These are phyloP conservation scores for Coenonympha glycerion DNA, from an alignment of 2,888 invertebrate genomes.

Conservation along the genomic window DNA sequence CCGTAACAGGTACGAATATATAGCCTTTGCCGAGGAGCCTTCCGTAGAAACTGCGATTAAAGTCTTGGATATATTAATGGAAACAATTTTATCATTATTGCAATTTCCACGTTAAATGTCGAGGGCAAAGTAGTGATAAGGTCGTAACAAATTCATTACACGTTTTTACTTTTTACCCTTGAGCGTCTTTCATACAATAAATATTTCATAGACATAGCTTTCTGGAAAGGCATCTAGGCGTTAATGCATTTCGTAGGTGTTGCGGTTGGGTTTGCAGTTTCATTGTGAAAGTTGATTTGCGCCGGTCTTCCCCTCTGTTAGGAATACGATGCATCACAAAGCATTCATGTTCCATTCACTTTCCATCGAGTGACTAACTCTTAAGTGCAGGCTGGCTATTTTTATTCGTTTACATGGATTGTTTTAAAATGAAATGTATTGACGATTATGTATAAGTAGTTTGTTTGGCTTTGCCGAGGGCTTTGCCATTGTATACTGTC, in stretches of 20 bases:
- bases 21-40: slow-evolving; percentile 32
- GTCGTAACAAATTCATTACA: too few species aligned
- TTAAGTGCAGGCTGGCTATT: slow-evolving; percentile 7
- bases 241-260: slow-evolving; percentile 12
- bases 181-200: neutral
- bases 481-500: too few species aligned
- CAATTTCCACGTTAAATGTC: too few species aligned
- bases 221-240: slow-evolving; percentile 1
- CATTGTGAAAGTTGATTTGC: slow-evolving; percentile 65
- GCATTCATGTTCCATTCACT: slow-evolving; percentile 31
- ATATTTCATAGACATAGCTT: neutral
- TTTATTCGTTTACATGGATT: too few species aligned
- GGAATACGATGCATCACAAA: slow-evolving; percentile 26
- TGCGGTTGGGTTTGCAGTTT: slow-evolving; percentile 34
- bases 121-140: too few species aligned
- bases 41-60: slow-evolving; percentile 40
- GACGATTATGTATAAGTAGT: too few species aligned
- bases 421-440: too few species aligned
- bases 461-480: too few species aligned
- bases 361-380: slow-evolving; percentile 25
- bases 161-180: too few species aligned
- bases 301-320: slow-evolving; percentile 24
- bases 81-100: neutral
- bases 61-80: slow-evolving; percentile 21
- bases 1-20: slow-evolving; percentile 54